These are phyloP conservation scores for Schizotus pectinicornis DNA, from an alignment of 2,888 invertebrate genomes.

Conservation along the genomic window DNA sequence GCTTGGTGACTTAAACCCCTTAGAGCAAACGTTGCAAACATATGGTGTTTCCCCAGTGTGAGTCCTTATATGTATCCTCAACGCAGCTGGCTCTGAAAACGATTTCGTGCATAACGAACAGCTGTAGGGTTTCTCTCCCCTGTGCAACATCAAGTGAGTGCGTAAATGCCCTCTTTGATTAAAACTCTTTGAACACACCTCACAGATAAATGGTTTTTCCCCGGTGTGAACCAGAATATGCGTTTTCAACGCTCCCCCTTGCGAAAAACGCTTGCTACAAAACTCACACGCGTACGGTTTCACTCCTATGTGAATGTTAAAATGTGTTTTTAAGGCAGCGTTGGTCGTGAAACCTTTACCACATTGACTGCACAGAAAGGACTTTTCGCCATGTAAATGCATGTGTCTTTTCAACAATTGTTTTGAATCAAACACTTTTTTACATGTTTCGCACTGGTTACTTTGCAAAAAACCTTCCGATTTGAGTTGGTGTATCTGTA, in stretches of 20 bases:
- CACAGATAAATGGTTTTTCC: slow-evolving; percentile 44
- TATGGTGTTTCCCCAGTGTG: slow-evolving; percentile 62
- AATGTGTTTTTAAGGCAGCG: neutral
- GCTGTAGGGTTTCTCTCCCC: slow-evolving; percentile 43
- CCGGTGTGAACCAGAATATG: slow-evolving; percentile 47
- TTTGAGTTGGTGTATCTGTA: too few species aligned
- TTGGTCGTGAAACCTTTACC: too few species aligned
- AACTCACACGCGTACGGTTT: slow-evolving; percentile 55
- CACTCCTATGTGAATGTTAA: slow-evolving; percentile 36
- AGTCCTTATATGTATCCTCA: slow-evolving; percentile 58
- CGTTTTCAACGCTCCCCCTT: slow-evolving; percentile 39
- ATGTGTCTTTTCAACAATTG: neutral
- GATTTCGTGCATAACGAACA: slow-evolving; percentile 26
- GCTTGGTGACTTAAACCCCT: slow-evolving; percentile 52
- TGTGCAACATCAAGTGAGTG: slow-evolving; percentile 44
- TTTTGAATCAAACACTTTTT: slow-evolving; percentile 1
- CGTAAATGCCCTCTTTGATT: slow-evolving; percentile 37
- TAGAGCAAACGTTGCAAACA: slow-evolving; percentile 59
- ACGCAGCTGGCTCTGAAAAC: slow-evolving; percentile 46
- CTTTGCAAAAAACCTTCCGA: too few species aligned
- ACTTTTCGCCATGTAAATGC: too few species aligned
- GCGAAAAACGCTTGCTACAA: slow-evolving; percentile 43
- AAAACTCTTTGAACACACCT: slow-evolving; percentile 39
- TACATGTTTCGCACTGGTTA: slow-evolving; percentile 9
- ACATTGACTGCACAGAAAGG: too few species aligned